These are phyloP conservation scores for Poecilia picta DNA, from an alignment of 2,797 vertebrate species.

Conservation along the genomic window DNA sequence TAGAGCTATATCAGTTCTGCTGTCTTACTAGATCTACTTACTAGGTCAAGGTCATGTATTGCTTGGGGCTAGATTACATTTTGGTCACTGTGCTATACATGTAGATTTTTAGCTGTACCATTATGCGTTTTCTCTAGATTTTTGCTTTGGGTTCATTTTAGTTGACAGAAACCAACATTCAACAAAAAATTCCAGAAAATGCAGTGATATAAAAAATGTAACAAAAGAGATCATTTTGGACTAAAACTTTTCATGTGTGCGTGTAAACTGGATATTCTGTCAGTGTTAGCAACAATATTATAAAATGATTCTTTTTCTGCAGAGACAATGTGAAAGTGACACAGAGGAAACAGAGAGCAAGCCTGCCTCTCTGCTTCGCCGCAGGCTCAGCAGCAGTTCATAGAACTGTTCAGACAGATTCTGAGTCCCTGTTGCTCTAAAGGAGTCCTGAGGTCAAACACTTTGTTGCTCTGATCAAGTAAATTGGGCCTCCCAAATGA, in stretches of 20 bases:
- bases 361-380: slow-evolving; percentile 63
- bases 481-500: background rate
- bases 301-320: slow-evolving; percentile 18
- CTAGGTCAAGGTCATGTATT: too few relatives aligned
- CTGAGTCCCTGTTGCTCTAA: background rate
- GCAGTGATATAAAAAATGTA: too few relatives aligned
- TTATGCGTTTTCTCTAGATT: background rate
- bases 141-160: background rate
- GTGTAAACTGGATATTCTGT: background rate
- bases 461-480: background rate
- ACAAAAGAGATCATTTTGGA: background rate
- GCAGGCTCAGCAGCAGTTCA: slow-evolving; percentile 80
- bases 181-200: too few relatives aligned
- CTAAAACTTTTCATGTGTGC: background rate
- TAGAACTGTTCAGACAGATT: slow-evolving; percentile 43
- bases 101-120: background rate
- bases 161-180: too few relatives aligned
- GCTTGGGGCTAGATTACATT: too few relatives aligned
- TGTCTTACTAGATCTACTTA: background rate
- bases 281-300: background rate
- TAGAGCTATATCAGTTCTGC: background rate
- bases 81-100: background rate
- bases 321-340: slow-evolving; percentile 88
- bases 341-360: slow-evolving; percentile 76
- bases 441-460: background rate